These are phyloP conservation scores for Natrix natrix DNA, from an alignment of 2,797 vertebrate species.

Conservation along the genomic window DNA sequence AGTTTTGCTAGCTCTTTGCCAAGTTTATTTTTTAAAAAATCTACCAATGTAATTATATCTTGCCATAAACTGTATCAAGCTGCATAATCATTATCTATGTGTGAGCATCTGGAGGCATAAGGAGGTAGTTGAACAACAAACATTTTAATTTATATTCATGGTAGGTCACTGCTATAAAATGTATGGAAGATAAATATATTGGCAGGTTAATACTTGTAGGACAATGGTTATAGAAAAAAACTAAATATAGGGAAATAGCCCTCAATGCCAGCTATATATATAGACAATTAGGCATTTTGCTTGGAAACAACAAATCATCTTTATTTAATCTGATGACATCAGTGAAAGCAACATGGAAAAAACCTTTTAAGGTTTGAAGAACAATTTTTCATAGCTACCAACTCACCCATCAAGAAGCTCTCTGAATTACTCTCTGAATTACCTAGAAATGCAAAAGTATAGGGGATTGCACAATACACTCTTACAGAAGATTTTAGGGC, in stretches of 20 bases:
- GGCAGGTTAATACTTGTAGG: slow-evolving; percentile 2
- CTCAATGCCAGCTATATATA: slow-evolving; percentile 2
- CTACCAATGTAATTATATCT: slow-evolving; percentile 8
- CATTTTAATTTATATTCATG: slow-evolving; percentile 29
- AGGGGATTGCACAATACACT: background rate
- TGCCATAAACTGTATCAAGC: slow-evolving; percentile 5
- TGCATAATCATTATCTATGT: slow-evolving; percentile 10
- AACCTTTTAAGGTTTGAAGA: background rate
- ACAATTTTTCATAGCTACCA: background rate
- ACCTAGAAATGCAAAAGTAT: background rate
- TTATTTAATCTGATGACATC: background rate
- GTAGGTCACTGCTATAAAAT: background rate
- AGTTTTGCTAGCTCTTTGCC: background rate
- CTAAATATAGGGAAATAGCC: slow-evolving; percentile 2
- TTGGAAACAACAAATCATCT: slow-evolving; percentile 8
- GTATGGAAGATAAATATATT: slow-evolving; percentile 9
- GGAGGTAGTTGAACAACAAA: slow-evolving; percentile 11
- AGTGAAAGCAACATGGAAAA: background rate
- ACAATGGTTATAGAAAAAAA: background rate
- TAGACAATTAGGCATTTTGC: background rate
- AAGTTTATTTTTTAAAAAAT: background rate
- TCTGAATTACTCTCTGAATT: background rate
- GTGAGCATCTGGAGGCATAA: slow-evolving; percentile 25
- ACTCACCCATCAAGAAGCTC: background rate
- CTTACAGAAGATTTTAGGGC: background rate